phyloP scores from a whole-genome alignment of 1,140 invertebrate genomes.

The Vanessa tameamea region DNA sequence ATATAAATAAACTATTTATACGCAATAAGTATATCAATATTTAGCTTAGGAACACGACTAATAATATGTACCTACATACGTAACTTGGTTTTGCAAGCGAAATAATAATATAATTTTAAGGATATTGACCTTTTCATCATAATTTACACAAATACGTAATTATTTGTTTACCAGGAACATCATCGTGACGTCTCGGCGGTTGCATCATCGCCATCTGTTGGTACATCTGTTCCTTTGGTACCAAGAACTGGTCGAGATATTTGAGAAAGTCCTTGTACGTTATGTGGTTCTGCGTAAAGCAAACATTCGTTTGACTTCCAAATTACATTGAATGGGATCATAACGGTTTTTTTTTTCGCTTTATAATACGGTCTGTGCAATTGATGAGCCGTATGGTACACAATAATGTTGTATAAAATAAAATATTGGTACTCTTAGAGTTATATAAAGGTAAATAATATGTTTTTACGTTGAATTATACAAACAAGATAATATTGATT shows the following conservation, averaged over 20 bases:
- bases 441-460: too few species aligned
- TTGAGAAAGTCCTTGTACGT: constrained; percentile 83
- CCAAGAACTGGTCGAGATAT: constrained; percentile 81
- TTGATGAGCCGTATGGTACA: too few species aligned
- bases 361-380: too few species aligned
- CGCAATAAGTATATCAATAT: too few species aligned
- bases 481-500: too few species aligned
- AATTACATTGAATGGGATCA: background rate
- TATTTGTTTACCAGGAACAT: constrained; percentile 54
- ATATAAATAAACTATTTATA: too few species aligned
- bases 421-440: too few species aligned
- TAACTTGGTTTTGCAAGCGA: background rate
- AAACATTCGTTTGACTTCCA: constrained; percentile 4
- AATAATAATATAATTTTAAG: background rate
- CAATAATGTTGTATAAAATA: too few species aligned
- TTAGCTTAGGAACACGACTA: too few species aligned
- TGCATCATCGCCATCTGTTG: constrained; percentile 74
- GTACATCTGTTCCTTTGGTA: constrained; percentile 72
- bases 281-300: constrained; percentile 79
- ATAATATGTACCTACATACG: too few species aligned
- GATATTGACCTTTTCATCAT: background rate
- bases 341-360: background rate
- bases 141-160: constrained; percentile 4
- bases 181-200: constrained; percentile 59
- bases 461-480: too few species aligned